Base-by-base conservation (phyloP, 2,113 vertebrate species). In the Ellobius talpinus region DNA sequence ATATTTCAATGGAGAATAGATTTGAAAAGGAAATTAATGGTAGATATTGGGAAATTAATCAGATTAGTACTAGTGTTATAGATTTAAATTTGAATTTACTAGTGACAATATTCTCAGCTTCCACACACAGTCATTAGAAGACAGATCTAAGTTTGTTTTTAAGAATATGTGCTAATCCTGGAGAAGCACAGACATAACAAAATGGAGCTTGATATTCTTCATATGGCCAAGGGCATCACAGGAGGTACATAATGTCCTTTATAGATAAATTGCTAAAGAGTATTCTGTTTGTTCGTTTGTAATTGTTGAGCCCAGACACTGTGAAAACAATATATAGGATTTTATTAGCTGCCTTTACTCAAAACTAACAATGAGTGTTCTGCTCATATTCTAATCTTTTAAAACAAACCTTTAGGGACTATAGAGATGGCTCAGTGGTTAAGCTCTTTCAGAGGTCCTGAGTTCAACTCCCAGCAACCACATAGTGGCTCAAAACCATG, bases 1-100 rank as follows among this genome's bases (percentile, higher is more conserved):
- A 63, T 76, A 84, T 84, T 31, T 52, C 11, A 29, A 11, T 81
- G 65, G 33, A 39, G 10, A 42, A 33, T 93, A 73, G 47, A 82
- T 82, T 63, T 63, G 52, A 61, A 45, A 93, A 91, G 81, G 79
- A 84, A 13, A 50, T 84, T 94, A 87, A 61, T 96, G 74, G 8
- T 42, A 72, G 17, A 21, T 9, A 33, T 93, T 8, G 58, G 66
- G 85, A 88, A 84, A 92, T 88, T 24, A 74, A 66, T 19, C 42
- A 36, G 90, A 52, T 79, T 66, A 50, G 39, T 66, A 87, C n/a
- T 31, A 90, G 31, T 82, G 42, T 50, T 81, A n/a, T 7, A 16
- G 61, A 65, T 65, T 52, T 82, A 96, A 92, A 72, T 78, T 45
- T 42, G 47, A 86, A 82, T 61, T 82, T 61, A 61, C 52, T 82